Conservation (phyloP, 2,113 vertebrate species). For the Paralichthys olivaceus region DNA sequence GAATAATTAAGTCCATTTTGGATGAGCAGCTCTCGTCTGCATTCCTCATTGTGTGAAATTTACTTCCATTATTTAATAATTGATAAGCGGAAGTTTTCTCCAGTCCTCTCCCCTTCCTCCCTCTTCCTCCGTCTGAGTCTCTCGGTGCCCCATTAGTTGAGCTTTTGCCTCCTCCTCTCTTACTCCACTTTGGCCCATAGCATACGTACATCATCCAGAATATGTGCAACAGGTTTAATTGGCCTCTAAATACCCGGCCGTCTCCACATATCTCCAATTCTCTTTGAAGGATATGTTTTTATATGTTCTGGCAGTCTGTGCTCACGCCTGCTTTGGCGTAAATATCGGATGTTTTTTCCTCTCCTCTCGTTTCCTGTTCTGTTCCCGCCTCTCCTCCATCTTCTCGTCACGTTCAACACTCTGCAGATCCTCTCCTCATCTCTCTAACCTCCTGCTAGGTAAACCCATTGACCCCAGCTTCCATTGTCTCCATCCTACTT, state of each 20-base stretch:
- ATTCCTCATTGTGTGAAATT: conserved; percentile 41
- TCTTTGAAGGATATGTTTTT: conserved; percentile 43
- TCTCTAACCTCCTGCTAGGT: conserved; percentile 31
- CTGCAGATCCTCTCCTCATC: conserved; percentile 18
- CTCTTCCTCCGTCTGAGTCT: conserved; percentile 34
- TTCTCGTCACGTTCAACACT: conserved; percentile 19
- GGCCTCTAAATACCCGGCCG: conserved; percentile 35
- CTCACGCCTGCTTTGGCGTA: conserved; percentile 5
- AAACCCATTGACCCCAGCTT: conserved; percentile 42
- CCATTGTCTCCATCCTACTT: conserved; percentile 23
- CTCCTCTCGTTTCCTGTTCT: not conserved
- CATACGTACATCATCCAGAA: conserved; percentile 27
- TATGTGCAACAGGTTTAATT: conserved; percentile 38
- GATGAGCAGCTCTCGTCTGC: conserved; percentile 21
- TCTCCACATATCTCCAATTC: conserved; percentile 23
- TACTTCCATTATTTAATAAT: conserved; percentile 60
- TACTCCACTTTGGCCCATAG: conserved; percentile 30
- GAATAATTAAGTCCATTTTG: conserved; percentile 39
- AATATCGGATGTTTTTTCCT: conserved; percentile 18
- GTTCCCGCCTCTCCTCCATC: too few relatives aligned
- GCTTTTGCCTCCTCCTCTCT: conserved; percentile 39
- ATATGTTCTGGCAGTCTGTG: conserved; percentile 10
- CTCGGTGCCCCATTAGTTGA: conserved; percentile 56
- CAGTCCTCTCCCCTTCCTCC: conserved; percentile 20
- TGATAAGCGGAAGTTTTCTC: conserved; percentile 43